phyloP scores from a whole-genome alignment of 1,140 invertebrate species.

The Ephestia elutella region DNA sequence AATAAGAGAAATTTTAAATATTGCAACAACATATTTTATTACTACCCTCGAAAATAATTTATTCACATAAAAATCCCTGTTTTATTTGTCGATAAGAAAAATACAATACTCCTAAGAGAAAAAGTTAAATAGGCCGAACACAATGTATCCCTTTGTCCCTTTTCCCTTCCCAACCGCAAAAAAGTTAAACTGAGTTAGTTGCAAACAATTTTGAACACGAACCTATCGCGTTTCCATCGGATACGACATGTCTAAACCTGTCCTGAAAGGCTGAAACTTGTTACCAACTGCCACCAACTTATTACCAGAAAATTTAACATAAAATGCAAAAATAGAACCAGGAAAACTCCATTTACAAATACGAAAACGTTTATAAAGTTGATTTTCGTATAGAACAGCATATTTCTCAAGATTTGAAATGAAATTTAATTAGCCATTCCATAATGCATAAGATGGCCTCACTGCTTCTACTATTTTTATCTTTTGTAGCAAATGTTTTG shows the following conservation, averaged over 20 bases:
- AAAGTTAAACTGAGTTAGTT: conserved; percentile 11
- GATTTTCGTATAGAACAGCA: neutral
- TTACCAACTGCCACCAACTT: conserved; percentile 2
- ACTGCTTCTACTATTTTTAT: conserved; percentile 23
- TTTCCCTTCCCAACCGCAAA: conserved; percentile 5
- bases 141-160: conserved; percentile 4
- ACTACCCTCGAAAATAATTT: neutral
- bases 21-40: conserved; percentile 6
- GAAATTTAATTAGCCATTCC: conserved; percentile 37
- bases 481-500: conserved; percentile 6
- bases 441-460: conserved; percentile 39
- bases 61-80: no score
- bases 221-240: conserved; percentile 14
- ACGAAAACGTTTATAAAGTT: neutral
- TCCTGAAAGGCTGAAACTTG: conserved; percentile 20
- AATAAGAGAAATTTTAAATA: no score
- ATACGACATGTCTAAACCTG: conserved; percentile 32
- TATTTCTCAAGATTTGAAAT: neutral
- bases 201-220: conserved; percentile 1
- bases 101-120: no score
- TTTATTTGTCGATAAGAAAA: no score
- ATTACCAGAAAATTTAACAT: neutral
- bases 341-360: neutral
- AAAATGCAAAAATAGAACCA: neutral
- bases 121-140: conserved; percentile 5